Conservation (phyloP, 2,888 invertebrate genomes). For the Xestia rhomboidea region DNA sequence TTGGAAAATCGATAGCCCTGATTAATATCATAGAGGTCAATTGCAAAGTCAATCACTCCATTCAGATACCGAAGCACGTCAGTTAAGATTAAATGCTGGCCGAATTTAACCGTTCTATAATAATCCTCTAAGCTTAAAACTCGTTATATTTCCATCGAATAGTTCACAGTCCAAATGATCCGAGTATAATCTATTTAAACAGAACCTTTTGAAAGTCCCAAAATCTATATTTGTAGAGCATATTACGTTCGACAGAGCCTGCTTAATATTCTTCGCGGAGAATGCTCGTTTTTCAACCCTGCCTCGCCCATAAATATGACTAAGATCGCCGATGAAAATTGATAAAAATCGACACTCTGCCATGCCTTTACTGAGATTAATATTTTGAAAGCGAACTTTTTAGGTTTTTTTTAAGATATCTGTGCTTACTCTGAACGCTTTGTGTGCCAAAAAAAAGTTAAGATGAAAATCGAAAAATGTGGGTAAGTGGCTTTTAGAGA, state of each 20-base stretch:
- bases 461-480: conserved; percentile 33
- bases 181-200: conserved; percentile 44
- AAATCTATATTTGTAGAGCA: conserved; percentile 59
- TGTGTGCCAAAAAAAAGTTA: conserved; percentile 54
- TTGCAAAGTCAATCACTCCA: background rate
- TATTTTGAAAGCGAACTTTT: conserved; percentile 56
- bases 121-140: conserved; percentile 34
- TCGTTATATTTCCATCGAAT: conserved; percentile 27
- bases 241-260: conserved; percentile 48
- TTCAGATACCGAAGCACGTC: background rate
- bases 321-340: conserved; percentile 66
- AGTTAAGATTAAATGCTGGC: background rate
- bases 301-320: conserved; percentile 65
- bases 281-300: conserved; percentile 63
- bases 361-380: conserved; percentile 63
- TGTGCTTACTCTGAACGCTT: conserved; percentile 36
- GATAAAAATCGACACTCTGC: conserved; percentile 68
- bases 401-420: conserved; percentile 43
- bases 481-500: conserved; percentile 40
- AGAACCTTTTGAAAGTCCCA: conserved; percentile 46
- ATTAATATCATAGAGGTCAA: conserved; percentile 8
- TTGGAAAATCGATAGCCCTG: conserved; percentile 12
- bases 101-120: background rate
- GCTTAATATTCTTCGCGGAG: conserved; percentile 63
- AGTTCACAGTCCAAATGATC: conserved; percentile 18